A percentile compares a stretch with the other conserved stretches of the same genome.
phyloP scores from a whole-genome alignment of 1,140 invertebrate species.

The Drosophila triauraria region DNA sequence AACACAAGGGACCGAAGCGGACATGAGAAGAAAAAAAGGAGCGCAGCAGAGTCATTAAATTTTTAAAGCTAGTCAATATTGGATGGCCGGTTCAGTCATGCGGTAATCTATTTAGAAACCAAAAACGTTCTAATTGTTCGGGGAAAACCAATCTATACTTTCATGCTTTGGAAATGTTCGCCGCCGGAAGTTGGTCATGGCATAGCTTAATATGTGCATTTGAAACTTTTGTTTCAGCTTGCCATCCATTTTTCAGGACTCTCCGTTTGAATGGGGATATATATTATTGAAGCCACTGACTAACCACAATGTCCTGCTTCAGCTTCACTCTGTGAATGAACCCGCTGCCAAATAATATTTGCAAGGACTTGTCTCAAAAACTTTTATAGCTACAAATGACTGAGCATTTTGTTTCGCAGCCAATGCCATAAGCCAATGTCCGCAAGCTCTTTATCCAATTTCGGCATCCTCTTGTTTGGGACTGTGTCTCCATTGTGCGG shows the following conservation, averaged over 20 bases:
- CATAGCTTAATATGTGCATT: slow-evolving; percentile 7
- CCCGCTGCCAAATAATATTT: not conserved
- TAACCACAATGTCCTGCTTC: slow-evolving; percentile 1
- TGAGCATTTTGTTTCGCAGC: slow-evolving; percentile 12
- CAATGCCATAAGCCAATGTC: slow-evolving; percentile 23
- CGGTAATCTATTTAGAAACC: slow-evolving; percentile 23
- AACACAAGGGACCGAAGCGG: slow-evolving; percentile 6
- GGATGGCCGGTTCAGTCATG: slow-evolving; percentile 19
- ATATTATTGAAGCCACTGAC: not conserved
- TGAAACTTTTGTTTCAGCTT: slow-evolving; percentile 5
- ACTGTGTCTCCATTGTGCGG: slow-evolving; percentile 28
- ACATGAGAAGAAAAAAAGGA: not conserved
- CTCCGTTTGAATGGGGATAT: not conserved
- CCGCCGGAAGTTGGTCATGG: slow-evolving; percentile 2
- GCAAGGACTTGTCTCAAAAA: slow-evolving; percentile 1
- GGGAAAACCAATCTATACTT: slow-evolving; percentile 23
- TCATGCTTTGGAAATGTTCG: not conserved
- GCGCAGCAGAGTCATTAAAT: slow-evolving; percentile 13
- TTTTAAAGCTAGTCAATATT: slow-evolving; percentile 19
- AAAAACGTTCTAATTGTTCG: slow-evolving; percentile 4
- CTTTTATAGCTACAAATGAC: slow-evolving; percentile 7
- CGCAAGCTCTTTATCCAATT: slow-evolving; percentile 41
- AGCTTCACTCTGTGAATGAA: not conserved
- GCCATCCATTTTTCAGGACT: not conserved
- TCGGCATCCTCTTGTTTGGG: slow-evolving; percentile 14